These are phyloP conservation scores for Strigops habroptila DNA, from an alignment of 2,113 vertebrate genomes.

Conservation along the genomic window DNA sequence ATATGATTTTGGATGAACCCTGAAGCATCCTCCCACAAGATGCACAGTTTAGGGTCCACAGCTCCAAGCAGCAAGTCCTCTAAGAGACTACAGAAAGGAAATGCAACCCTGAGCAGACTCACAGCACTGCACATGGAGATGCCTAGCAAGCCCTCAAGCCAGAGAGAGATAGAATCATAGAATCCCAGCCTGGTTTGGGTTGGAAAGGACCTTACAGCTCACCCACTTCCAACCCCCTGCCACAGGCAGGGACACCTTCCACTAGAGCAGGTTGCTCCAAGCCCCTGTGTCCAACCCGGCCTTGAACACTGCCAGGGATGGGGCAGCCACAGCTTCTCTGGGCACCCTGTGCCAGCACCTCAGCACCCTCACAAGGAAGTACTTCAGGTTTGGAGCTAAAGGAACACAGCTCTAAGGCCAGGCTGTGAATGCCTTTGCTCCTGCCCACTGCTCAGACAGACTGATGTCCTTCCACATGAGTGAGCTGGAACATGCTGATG, in stretches of 20 bases:
- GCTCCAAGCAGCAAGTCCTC: background rate
- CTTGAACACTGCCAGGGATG: background rate
- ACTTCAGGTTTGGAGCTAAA: background rate
- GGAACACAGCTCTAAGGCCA: background rate
- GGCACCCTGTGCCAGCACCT: background rate
- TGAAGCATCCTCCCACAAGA: background rate
- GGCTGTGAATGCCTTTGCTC: background rate
- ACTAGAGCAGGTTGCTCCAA: no score
- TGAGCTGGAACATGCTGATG: background rate
- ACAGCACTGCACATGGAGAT: background rate
- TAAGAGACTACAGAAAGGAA: background rate
- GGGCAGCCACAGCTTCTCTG: background rate
- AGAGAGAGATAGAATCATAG: background rate
- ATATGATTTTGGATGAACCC: background rate
- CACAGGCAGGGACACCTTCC: background rate
- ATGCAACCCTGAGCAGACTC: fast-evolving
- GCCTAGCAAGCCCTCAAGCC: background rate
- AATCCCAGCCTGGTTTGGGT: background rate
- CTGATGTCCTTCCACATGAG: background rate
- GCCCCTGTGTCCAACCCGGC: no score
- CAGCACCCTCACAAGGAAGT: no score
- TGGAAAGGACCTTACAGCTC: background rate
- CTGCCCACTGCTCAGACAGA: background rate
- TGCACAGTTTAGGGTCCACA: background rate
- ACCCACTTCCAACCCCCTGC: background rate